Conservation (phyloP, 2,113 vertebrate species). For the Bostrychus sinensis region DNA sequence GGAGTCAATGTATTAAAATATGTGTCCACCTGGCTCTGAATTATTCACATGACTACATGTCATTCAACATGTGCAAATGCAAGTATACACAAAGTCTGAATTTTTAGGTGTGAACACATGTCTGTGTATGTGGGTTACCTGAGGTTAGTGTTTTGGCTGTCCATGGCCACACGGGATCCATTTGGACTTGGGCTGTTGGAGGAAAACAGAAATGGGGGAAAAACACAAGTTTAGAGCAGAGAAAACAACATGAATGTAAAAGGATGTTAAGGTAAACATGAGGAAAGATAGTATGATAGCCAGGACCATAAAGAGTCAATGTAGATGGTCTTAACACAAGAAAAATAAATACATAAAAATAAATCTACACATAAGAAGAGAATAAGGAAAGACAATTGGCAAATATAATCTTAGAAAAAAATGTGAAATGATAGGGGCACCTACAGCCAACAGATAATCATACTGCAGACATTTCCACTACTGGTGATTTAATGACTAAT, state of each 20-base stretch:
- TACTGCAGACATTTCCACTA: slow-evolving; percentile 17
- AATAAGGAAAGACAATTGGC: no score
- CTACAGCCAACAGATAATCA: slow-evolving; percentile 20
- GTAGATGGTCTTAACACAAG: slow-evolving; percentile 7
- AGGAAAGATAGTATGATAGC: slow-evolving; percentile 5
- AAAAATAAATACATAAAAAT: background rate
- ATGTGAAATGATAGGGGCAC: slow-evolving; percentile 16
- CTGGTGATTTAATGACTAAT: slow-evolving; percentile 7
- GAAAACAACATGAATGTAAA: slow-evolving; percentile 34
- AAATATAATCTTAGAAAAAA: no score
- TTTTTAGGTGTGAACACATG: slow-evolving; percentile 12
- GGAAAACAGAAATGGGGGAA: slow-evolving; percentile 17
- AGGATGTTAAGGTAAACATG: slow-evolving; percentile 8
- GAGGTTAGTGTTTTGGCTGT: slow-evolving; percentile 81
- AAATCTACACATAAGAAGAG: background rate
- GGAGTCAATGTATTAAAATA: slow-evolving; percentile 15
- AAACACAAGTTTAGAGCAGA: slow-evolving; percentile 23
- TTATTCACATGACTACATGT: slow-evolving; percentile 16
- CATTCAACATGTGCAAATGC: slow-evolving; percentile 12
- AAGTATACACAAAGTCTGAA: slow-evolving; percentile 3
- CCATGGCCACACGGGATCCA: slow-evolving; percentile 76
- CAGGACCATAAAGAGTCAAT: slow-evolving; percentile 1
- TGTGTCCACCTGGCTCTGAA: slow-evolving; percentile 4
- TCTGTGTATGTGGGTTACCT: slow-evolving; percentile 67
- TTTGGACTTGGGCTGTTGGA: slow-evolving; percentile 76